phyloP scores from a whole-genome alignment of 1,140 invertebrate species.

The Tetramorium simillimum region DNA sequence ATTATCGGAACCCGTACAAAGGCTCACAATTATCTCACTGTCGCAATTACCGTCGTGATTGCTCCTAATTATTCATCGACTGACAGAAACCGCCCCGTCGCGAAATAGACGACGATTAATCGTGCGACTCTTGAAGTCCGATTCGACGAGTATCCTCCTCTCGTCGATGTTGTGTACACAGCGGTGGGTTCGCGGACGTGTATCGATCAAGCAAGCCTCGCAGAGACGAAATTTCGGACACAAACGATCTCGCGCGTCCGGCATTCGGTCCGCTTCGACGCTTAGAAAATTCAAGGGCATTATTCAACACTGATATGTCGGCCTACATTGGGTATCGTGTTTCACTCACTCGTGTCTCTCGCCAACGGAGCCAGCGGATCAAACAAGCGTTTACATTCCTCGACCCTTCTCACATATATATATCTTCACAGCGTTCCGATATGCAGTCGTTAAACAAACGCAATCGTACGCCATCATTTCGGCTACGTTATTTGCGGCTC shows the following conservation, averaged over 20 bases:
- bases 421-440: neutral
- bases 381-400: neutral
- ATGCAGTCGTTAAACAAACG: neutral
- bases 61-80: constrained; percentile 36
- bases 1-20: neutral
- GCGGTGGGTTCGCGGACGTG: neutral
- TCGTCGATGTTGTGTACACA: neutral
- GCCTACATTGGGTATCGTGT: constrained; percentile 2
- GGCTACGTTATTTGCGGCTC: neutral
- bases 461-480: constrained; percentile 23
- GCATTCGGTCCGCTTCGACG: constrained; percentile 8
- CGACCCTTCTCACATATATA: neutral
- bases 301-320: constrained; percentile 55
- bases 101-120: constrained; percentile 36
- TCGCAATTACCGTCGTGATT: constrained; percentile 17
- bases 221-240: neutral
- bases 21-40: neutral
- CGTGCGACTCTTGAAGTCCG: neutral
- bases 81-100: constrained; percentile 2
- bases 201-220: constrained; percentile 35
- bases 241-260: neutral
- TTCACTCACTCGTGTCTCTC: constrained; percentile 8
- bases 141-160: constrained; percentile 4
- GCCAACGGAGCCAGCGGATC: constrained; percentile 2
- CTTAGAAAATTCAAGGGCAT: constrained; percentile 39